phyloP scores from a whole-genome alignment of 2,113 vertebrate genomes.

The Ariopsis seemanni region DNA sequence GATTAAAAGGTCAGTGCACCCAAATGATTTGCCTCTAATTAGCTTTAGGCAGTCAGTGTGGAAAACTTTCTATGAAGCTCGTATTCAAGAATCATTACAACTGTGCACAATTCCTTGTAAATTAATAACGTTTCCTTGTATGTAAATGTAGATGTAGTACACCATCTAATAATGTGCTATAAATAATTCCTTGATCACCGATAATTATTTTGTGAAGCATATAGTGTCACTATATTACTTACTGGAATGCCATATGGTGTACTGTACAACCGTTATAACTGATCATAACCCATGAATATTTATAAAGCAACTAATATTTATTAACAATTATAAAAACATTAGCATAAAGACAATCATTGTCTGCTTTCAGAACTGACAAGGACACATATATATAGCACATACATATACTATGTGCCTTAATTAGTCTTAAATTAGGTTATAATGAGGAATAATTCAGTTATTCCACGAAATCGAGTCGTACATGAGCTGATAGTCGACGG shows the following conservation, averaged over 20 bases:
- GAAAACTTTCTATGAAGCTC: not conserved
- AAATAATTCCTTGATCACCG: not conserved
- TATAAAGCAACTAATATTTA: not conserved
- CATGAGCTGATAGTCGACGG: too few species aligned
- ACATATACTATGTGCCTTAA: not conserved
- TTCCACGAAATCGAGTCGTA: too few species aligned
- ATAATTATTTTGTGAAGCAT: not conserved
- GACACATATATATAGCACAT: not conserved
- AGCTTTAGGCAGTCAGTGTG: constrained; percentile 20
- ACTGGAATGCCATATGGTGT: not conserved
- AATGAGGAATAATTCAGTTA: not conserved
- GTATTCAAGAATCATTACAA: not conserved
- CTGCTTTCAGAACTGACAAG: not conserved
- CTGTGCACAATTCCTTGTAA: not conserved
- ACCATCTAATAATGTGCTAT: not conserved
- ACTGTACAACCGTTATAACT: not conserved
- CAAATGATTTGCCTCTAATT: constrained; percentile 24
- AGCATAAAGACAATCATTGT: not conserved
- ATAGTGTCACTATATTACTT: not conserved
- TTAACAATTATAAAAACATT: not conserved
- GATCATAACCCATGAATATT: not conserved
- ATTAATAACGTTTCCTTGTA: not conserved
- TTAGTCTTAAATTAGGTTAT: not conserved
- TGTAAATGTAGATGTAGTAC: not conserved
- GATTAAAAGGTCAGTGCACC: constrained; percentile 3